Percentiles rank a stretch among this genome's conserved stretches.
Conservation (phyloP, 2,888 invertebrate species). For the Drosophila histrio region DNA sequence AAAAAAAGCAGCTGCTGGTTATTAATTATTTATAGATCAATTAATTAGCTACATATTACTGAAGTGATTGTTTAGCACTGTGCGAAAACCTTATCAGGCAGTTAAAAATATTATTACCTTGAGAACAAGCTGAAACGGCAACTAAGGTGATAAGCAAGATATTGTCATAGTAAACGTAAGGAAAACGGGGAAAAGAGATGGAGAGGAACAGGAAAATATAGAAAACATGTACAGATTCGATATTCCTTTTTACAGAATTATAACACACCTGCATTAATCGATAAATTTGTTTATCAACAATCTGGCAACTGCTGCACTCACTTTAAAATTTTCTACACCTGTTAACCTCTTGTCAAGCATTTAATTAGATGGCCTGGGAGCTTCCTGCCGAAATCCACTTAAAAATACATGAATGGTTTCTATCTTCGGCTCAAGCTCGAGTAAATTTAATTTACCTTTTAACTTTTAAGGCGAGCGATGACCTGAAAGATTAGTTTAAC, state of each 20-base stretch:
- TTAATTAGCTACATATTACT: slow-evolving; percentile 53
- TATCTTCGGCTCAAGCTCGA: not conserved
- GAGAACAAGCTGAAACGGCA: not conserved
- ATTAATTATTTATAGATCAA: slow-evolving; percentile 48
- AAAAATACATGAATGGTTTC: slow-evolving; percentile 12
- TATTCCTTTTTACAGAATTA: not conserved
- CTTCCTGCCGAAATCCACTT: not conserved
- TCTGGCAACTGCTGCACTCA: not conserved
- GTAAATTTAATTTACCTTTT: slow-evolving; percentile 26
- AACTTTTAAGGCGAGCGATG: slow-evolving; percentile 40
- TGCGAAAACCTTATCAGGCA: not conserved
- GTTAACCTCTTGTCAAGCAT: not conserved
- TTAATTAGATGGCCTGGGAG: not conserved
- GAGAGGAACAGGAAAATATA: not conserved
- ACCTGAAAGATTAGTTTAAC: slow-evolving; percentile 41
- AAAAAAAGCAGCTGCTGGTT: slow-evolving; percentile 6
- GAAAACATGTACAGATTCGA: not conserved
- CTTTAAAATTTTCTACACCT: not conserved
- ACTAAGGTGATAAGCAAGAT: not conserved
- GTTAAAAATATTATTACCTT: not conserved
- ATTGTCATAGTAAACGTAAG: too few species aligned
- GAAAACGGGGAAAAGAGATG: not conserved
- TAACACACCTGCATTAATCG: not conserved
- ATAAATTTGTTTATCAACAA: too few species aligned
- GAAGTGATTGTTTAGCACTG: slow-evolving; percentile 1